phyloP scores from a whole-genome alignment of 35 echinoderm and acorn worm genomes.

The Diadema setosum region DNA sequence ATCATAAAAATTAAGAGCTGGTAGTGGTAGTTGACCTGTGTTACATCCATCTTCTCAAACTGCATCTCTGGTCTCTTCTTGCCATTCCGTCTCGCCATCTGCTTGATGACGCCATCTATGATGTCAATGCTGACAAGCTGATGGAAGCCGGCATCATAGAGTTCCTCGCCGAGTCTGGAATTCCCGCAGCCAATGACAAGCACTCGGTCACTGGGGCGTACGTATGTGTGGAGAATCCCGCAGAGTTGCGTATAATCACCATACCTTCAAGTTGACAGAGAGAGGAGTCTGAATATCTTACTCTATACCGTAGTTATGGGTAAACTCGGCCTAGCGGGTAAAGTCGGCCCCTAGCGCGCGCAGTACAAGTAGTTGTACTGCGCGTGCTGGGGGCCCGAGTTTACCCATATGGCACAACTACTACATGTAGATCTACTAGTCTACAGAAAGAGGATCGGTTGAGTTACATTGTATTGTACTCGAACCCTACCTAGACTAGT shows the following conservation, averaged over 20 bases:
- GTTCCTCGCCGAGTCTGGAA: constrained; percentile 59
- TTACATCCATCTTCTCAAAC: constrained; percentile 70
- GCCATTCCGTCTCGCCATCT: constrained; percentile 63
- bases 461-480: too few relatives aligned
- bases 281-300: background rate
- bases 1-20: background rate
- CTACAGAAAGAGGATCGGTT: too few relatives aligned
- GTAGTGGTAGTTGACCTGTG: constrained; percentile 23
- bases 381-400: background rate
- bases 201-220: constrained; percentile 37
- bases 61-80: constrained; percentile 61
- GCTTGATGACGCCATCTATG: constrained; percentile 49
- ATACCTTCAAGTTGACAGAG: constrained; percentile 46
- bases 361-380: background rate
- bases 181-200: constrained; percentile 72
- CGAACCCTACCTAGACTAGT: too few relatives aligned
- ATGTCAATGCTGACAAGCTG: constrained; percentile 66
- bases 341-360: background rate
- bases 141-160: constrained; percentile 87
- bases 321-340: background rate
- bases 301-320: background rate
- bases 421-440: too few relatives aligned
- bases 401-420: background rate
- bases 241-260: constrained; percentile 68
- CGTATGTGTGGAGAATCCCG: constrained; percentile 83